Conservation (phyloP, 1,140 invertebrate species). For the Drosophila oshimai region DNA sequence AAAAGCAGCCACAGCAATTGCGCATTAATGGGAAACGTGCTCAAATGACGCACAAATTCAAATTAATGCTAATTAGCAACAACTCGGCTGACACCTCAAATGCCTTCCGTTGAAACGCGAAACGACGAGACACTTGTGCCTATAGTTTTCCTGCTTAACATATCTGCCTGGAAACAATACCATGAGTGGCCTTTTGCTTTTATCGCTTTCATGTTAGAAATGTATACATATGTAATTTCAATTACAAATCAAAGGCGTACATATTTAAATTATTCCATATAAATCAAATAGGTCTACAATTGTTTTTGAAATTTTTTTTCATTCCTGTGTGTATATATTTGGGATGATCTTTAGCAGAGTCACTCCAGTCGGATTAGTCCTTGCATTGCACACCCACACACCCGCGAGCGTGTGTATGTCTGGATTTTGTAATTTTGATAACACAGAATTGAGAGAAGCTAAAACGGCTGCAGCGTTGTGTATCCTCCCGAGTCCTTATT, state of each 20-base stretch:
- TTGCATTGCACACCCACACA: constrained; percentile 28
- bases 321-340: constrained; percentile 54
- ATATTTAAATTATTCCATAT: constrained; percentile 76
- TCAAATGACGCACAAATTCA: constrained; percentile 25
- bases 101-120: constrained; percentile 5
- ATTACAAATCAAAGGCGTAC: constrained; percentile 76
- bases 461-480: constrained; percentile 32
- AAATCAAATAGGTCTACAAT: constrained; percentile 78
- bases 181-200: not conserved
- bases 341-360: constrained; percentile 23
- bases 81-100: constrained; percentile 6
- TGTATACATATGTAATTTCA: constrained; percentile 69
- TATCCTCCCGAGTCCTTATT: constrained; percentile 4
- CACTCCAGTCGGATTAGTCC: constrained; percentile 10
- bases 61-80: constrained; percentile 27
- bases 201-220: constrained; percentile 46
- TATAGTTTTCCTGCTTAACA: constrained; percentile 5
- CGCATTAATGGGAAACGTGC: constrained; percentile 38
- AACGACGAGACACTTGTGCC: constrained; percentile 2
- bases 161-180: constrained; percentile 9
- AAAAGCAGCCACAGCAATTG: constrained; percentile 17
- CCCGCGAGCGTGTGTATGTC: constrained; percentile 20
- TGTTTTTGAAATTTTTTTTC: constrained; percentile 32
- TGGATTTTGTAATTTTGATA: constrained; percentile 39
- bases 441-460: constrained; percentile 45